Evolutionary conservation across 1,140 invertebrate genomes (phyloP), one percentile per base, ranked within the genome.

Genomic region (Amyelois transitella): DNA sequence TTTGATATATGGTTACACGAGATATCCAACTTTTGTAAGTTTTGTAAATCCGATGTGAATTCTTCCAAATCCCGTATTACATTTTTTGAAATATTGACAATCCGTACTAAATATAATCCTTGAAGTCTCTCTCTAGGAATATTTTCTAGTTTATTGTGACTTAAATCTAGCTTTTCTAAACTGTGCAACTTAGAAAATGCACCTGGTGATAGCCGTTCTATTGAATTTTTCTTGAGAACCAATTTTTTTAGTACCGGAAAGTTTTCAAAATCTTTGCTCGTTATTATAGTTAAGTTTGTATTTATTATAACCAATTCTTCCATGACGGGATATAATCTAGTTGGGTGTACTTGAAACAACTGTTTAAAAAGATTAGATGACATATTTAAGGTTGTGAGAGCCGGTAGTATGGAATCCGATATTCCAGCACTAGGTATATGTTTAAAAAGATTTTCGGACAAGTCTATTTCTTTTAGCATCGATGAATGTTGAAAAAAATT

Each of bases 261-360:
- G n/a, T 94, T 92, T 70, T 95, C 93, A 71, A 98, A 97, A 67
- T 97, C 96, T 69, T 94, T 94, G 43, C 94, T 95, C 0, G 95
- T 96, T 3, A 98, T 90, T 49, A 97, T 93, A 1, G 92, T 95
- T 10, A 97, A 86, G 77, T 97, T 97, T 0, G 96, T 97, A 18
- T 91, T 90, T 44, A 92, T 93, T 53, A 97, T 93, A 70, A 95
- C 92, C 6, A 97, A 89, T 78, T 96, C 94, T 76, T 95, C 92
- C 0, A 97, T 88, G 8, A 91, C 81, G n/a, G 94, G 93, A 78
- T 93, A 93, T 66, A 88, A 90, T 28, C 91, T 90, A 6, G 91
- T 89, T 0, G 91, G 90, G 48, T 91, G 89, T 61, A 91, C 82
- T 72, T 94, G 93, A 65, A 94, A 91, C 43, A 89, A 63, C 62